Percentiles rank a stretch among this genome's conserved stretches.
phyloP scores from a whole-genome alignment of 2,797 vertebrate species.

The Bothrops alternatus region DNA sequence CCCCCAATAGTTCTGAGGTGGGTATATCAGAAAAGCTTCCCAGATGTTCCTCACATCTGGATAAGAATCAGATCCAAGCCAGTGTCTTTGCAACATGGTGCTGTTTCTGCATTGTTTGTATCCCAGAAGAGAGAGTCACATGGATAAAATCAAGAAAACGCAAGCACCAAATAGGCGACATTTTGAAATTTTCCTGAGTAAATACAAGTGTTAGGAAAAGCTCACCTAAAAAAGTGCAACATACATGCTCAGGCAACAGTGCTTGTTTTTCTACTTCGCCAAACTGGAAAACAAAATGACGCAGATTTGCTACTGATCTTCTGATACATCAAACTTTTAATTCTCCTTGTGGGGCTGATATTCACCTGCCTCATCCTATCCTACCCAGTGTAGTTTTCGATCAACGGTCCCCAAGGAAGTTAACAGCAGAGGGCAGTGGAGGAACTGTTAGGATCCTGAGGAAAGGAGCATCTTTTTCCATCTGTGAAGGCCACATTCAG shows the following conservation, averaged over 20 bases:
- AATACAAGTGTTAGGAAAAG: background rate
- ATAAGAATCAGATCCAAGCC: background rate
- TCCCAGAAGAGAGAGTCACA: background rate
- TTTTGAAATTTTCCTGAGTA: background rate
- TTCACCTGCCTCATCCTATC: background rate
- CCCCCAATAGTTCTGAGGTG: background rate
- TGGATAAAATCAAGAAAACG: background rate
- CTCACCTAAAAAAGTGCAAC: background rate
- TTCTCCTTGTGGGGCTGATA: too few relatives aligned
- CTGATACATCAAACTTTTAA: background rate
- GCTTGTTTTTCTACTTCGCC: background rate
- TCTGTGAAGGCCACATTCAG: conserved; percentile 4
- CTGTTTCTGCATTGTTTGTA: background rate
- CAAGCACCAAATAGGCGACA: background rate
- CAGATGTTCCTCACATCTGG: background rate
- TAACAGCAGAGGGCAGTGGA: conserved; percentile 65
- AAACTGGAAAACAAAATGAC: background rate
- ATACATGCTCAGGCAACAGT: background rate
- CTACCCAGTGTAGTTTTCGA: too few relatives aligned
- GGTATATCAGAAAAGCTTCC: background rate
- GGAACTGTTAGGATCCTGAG: fast-evolving
- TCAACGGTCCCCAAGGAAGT: fast-evolving
- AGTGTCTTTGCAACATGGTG: background rate
- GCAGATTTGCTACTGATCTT: background rate
- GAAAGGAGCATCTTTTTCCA: background rate